phyloP scores from a whole-genome alignment of 2,113 vertebrate genomes.

The Climacteris rufus region DNA sequence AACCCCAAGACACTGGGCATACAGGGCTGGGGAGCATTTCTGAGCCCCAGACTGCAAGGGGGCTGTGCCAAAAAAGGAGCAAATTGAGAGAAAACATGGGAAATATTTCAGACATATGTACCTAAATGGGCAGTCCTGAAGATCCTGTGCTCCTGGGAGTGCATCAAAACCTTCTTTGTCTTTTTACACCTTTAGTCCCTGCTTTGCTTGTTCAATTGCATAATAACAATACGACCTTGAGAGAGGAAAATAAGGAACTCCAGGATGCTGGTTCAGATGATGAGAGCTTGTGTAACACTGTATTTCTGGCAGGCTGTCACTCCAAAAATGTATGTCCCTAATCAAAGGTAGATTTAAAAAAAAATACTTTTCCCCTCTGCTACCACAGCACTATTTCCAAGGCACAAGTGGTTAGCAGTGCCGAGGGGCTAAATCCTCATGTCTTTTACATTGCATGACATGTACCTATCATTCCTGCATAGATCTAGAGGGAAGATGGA shows the following conservation, averaged over 20 bases:
- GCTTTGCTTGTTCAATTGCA: neutral
- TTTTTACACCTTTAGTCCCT: neutral
- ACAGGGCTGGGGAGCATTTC: fast-evolving
- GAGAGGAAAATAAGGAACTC: neutral
- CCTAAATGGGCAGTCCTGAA: neutral
- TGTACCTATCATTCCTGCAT: neutral
- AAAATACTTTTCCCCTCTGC: neutral
- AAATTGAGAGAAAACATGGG: neutral
- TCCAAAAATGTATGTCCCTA: neutral
- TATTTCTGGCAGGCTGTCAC: conserved; percentile 1
- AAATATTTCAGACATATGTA: neutral
- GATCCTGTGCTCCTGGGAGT: neutral
- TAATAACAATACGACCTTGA: conserved; percentile 28
- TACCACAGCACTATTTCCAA: neutral
- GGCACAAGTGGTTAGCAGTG: neutral
- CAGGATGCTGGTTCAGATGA: neutral
- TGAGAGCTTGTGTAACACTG: conserved; percentile 22
- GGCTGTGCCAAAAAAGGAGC: neutral
- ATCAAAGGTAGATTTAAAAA: neutral
- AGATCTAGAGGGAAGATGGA: neutral
- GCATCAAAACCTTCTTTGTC: neutral
- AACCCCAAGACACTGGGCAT: fast-evolving
- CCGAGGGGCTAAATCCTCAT: neutral
- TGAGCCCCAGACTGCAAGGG: neutral
- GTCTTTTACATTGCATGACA: neutral